phyloP scores from a whole-genome alignment of 2,113 vertebrate genomes.

The Sphyrna mokarran region DNA sequence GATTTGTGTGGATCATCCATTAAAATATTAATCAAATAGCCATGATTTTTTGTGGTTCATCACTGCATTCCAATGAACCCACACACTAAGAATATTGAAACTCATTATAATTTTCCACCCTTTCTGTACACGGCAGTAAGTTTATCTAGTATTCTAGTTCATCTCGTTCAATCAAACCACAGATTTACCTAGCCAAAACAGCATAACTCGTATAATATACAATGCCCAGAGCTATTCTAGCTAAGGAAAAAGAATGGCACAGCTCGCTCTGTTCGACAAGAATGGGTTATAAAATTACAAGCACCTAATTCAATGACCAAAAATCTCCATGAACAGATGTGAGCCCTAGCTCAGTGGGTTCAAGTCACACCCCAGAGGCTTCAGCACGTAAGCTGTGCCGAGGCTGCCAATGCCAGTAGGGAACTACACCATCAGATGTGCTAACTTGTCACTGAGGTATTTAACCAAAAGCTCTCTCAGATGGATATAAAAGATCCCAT shows the following conservation, averaged over 20 bases:
- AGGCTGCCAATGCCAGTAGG: background rate
- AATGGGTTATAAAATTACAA: background rate
- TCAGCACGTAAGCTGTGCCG: background rate
- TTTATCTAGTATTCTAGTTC: background rate
- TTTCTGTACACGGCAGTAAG: background rate
- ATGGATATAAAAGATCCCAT: background rate
- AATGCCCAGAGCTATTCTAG: background rate
- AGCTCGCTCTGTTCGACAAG: background rate
- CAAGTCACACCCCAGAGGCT: background rate
- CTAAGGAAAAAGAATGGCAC: background rate
- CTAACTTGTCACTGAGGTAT: background rate
- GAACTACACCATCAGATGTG: background rate
- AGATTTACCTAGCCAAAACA: background rate
- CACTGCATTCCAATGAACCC: background rate
- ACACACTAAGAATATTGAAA: background rate
- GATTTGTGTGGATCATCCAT: background rate
- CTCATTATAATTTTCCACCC: background rate
- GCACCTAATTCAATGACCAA: background rate
- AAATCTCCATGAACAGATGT: background rate
- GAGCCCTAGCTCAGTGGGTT: background rate
- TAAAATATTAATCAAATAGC: background rate
- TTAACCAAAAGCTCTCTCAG: background rate
- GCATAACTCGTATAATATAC: background rate
- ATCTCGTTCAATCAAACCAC: background rate
- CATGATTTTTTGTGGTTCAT: background rate